Conservation (phyloP, 2,113 vertebrate species). For the Melierax canorus region DNA sequence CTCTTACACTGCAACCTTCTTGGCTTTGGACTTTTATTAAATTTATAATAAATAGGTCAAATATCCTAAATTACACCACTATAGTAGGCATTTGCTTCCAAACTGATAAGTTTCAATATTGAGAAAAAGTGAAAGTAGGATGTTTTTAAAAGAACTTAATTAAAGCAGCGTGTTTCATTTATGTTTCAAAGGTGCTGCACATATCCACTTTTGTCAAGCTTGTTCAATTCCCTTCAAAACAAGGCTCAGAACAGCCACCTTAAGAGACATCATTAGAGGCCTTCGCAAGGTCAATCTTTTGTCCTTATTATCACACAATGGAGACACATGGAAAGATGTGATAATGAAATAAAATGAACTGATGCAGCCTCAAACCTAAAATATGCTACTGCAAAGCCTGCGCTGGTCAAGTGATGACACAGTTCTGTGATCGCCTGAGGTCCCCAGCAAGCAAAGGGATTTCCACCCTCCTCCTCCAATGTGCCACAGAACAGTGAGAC, state of each 20-base stretch:
- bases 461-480: neutral
- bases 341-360: neutral
- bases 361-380: neutral
- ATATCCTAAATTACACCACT: neutral
- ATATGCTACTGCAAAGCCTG: neutral
- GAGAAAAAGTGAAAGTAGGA: neutral
- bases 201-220: neutral
- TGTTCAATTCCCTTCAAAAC: neutral
- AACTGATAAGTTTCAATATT: neutral
- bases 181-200: neutral
- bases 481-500: neutral
- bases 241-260: neutral
- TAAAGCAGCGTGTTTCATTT: neutral
- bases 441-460: neutral
- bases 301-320: neutral
- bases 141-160: neutral
- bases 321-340: neutral
- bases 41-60: neutral
- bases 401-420: neutral
- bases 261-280: neutral
- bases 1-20: neutral
- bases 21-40: neutral
- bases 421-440: rapidly evolving
- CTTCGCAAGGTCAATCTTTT: neutral
- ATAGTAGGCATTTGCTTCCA: neutral